These are phyloP conservation scores for Struthidea cinerea DNA, from an alignment of 2,113 vertebrate genomes.

Conservation along the genomic window DNA sequence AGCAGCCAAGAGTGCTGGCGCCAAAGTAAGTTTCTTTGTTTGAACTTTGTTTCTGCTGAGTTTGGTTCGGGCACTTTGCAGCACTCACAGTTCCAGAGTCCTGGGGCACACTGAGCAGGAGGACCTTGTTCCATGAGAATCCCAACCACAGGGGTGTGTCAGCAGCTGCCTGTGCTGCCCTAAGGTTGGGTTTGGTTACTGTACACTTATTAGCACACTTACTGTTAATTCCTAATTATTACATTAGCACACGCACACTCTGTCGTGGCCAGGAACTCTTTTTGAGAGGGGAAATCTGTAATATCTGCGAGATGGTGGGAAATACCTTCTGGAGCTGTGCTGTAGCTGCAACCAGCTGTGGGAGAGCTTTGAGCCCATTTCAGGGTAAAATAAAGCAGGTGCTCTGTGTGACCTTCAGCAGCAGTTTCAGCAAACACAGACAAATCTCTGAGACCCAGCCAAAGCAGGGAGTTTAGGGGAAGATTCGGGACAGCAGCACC, in stretches of 20 bases:
- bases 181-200: not conserved
- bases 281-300: not conserved
- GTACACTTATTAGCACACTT: not conserved
- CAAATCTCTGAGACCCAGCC: not conserved
- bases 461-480: not conserved
- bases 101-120: not conserved
- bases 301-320: not conserved
- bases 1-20: constrained; percentile 62
- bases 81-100: not conserved
- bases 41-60: not conserved
- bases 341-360: not conserved
- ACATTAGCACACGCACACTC: not conserved
- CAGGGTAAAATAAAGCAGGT: not conserved
- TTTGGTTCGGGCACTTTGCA: not conserved
- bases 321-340: not conserved
- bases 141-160: not conserved
- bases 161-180: not conserved
- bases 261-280: not conserved
- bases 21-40: constrained; percentile 48
- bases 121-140: not conserved
- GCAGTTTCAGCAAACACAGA: not conserved
- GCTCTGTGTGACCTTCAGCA: not conserved
- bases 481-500: not conserved
- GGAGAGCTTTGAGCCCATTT: not conserved
- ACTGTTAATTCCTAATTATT: not conserved